These are phyloP conservation scores for Hyphantria cunea DNA, from an alignment of 1,140 invertebrate species.

Conservation along the genomic window DNA sequence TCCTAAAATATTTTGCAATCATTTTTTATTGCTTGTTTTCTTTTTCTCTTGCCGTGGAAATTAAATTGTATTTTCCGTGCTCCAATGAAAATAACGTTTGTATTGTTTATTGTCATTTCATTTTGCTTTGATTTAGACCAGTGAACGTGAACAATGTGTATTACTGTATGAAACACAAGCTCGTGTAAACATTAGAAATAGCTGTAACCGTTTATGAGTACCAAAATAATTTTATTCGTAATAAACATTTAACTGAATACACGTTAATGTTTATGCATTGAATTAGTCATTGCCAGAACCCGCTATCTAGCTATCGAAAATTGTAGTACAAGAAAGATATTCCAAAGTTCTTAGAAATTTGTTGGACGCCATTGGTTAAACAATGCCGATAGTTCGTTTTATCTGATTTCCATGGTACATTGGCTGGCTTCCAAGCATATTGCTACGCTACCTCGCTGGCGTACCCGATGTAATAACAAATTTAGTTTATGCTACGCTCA, in stretches of 20 bases:
- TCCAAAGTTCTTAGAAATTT: conserved; percentile 37
- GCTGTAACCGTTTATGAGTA: conserved; percentile 20
- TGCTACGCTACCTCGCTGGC: conserved; percentile 42
- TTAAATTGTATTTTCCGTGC: too few relatives aligned
- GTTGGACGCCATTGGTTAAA: conserved; percentile 43
- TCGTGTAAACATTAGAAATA: conserved; percentile 22
- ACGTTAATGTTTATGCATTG: conserved; percentile 6
- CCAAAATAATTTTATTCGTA: conserved; percentile 23
- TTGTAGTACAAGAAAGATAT: conserved; percentile 6
- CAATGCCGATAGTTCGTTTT: conserved; percentile 54
- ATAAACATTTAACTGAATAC: conserved; percentile 18
- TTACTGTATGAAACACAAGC: conserved; percentile 18
- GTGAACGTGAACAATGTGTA: conserved; percentile 20
- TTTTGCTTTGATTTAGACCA: conserved; percentile 1
- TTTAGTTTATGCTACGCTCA: conserved; percentile 40
- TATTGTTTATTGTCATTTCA: conserved; percentile 18
- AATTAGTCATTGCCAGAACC: conserved; percentile 20
- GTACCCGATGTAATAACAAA: conserved; percentile 40
- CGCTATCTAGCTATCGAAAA: conserved; percentile 1
- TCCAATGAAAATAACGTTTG: background rate
- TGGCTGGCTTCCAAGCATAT: conserved; percentile 64
- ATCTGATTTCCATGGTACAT: conserved; percentile 56
- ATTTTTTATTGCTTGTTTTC: too few relatives aligned
- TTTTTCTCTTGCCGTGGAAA: too few relatives aligned
- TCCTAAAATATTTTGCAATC: background rate